Percentiles rank a stretch among this genome's conserved stretches.
Conservation (phyloP, 2,797 vertebrate species). For the Allobates femoralis region DNA sequence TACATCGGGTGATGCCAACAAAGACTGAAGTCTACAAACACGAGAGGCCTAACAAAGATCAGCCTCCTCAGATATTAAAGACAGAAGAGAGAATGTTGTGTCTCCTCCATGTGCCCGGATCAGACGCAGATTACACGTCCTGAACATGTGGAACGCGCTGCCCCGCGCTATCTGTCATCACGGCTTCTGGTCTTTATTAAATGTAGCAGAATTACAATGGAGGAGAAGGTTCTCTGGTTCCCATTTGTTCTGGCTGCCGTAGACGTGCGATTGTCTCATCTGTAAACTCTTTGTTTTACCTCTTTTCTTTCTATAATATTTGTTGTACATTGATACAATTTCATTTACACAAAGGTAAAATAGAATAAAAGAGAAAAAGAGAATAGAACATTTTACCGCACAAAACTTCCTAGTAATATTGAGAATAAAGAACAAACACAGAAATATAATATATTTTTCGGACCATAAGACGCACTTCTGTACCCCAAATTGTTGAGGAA, state of each 20-base stretch:
- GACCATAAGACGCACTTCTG: too few species aligned
- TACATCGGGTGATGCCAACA: not conserved
- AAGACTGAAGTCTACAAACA: not conserved
- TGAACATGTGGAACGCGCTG: constrained; percentile 35
- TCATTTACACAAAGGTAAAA: not conserved
- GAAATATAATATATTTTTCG: not conserved
- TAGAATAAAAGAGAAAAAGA: not conserved
- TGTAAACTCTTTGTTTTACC: not conserved
- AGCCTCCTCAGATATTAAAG: not conserved
- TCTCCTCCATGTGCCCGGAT: constrained; percentile 20
- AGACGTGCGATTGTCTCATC: not conserved
- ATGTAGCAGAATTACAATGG: constrained; percentile 10
- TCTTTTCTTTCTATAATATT: not conserved
- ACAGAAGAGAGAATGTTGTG: constrained; percentile 15
- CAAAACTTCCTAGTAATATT: not conserved
- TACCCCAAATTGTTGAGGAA: too few species aligned
- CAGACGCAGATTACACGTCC: constrained; percentile 28
- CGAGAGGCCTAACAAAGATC: not conserved
- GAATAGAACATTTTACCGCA: not conserved
- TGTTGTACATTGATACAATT: not conserved
- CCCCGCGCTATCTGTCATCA: constrained; percentile 28
- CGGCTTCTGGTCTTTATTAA: constrained; percentile 50
- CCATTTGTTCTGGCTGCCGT: constrained; percentile 43
- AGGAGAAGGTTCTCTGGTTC: constrained; percentile 23
- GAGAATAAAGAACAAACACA: not conserved